Percentiles rank a stretch among this genome's conserved stretches.
phyloP scores from a whole-genome alignment of 2,797 vertebrate species.

The Naso thynnoides region DNA sequence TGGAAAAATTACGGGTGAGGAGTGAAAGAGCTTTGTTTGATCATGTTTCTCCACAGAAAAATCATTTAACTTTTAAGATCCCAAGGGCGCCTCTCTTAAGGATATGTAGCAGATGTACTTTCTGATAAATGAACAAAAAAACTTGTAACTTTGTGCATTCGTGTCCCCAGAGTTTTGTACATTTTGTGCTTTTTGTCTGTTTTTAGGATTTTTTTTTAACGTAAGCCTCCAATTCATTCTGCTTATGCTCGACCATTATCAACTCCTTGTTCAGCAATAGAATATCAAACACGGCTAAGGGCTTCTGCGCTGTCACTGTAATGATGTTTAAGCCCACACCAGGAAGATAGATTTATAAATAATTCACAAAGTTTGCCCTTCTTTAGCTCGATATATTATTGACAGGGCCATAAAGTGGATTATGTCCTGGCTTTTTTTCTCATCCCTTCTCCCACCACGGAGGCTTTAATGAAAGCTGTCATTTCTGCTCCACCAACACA shows the following conservation, averaged over 20 bases:
- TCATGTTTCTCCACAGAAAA: constrained; percentile 33
- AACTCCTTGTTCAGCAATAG: constrained; percentile 68
- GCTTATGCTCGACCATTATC: constrained; percentile 61
- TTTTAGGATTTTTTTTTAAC: constrained; percentile 31
- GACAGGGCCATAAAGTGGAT: constrained; percentile 75
- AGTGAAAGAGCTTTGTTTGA: constrained; percentile 29
- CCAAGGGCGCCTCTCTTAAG: constrained; percentile 15
- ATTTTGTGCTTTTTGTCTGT: constrained; percentile 31
- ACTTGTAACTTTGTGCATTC: constrained; percentile 39
- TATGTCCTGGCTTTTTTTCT: constrained; percentile 66
- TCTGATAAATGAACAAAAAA: constrained; percentile 52
- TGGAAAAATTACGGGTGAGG: constrained; percentile 24
- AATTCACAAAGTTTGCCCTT: constrained; percentile 79
- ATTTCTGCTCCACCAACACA: constrained; percentile 62
- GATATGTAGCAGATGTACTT: constrained; percentile 29
- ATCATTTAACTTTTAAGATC: constrained; percentile 19
- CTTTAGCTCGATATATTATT: constrained; percentile 79
- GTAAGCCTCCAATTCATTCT: constrained; percentile 54
- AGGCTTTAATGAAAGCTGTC: constrained; percentile 73
- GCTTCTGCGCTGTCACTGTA: constrained; percentile 71
- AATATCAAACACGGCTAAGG: constrained; percentile 71
- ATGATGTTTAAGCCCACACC: constrained; percentile 70
- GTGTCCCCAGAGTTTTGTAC: constrained; percentile 39
- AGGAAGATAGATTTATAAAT: constrained; percentile 80
- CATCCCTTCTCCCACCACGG: constrained; percentile 35